Evolutionary conservation across 1,140 invertebrate genomes (phyloP).

Genomic region (Ips nitidus): DNA sequence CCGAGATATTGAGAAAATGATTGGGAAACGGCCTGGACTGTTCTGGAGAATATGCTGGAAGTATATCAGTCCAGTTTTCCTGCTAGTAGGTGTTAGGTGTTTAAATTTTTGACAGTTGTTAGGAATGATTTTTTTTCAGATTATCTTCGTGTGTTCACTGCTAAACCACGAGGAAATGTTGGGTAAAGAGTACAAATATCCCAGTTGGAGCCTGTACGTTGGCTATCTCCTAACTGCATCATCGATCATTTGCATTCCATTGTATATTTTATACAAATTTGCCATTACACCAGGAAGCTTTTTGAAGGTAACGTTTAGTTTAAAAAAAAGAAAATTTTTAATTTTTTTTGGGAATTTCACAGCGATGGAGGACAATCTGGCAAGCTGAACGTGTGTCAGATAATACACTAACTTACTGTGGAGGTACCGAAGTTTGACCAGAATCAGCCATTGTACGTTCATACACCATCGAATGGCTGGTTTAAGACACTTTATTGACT

Average conservation of each 20-base stretch:
- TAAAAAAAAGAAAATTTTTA: background rate
- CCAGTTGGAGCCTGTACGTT: slow-evolving; percentile 83
- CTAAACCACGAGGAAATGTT: slow-evolving; percentile 84
- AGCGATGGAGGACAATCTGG: slow-evolving; percentile 53
- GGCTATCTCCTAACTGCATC: slow-evolving; percentile 91
- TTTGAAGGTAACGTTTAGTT: slow-evolving; percentile 59
- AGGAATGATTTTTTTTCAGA: slow-evolving; percentile 60
- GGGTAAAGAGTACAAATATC: slow-evolving; percentile 87
- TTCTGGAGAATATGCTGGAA: slow-evolving; percentile 95
- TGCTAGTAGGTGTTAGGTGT: slow-evolving; percentile 67
- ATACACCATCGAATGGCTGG: slow-evolving; percentile 52
- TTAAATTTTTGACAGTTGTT: too few relatives aligned
- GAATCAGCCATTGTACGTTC: slow-evolving; percentile 41
- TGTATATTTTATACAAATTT: slow-evolving; percentile 83
- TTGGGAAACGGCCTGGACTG: slow-evolving; percentile 81
- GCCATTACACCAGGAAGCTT: slow-evolving; percentile 72
- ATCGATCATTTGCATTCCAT: slow-evolving; percentile 89
- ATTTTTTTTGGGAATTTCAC: too few relatives aligned
- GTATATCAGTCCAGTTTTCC: slow-evolving; percentile 84
- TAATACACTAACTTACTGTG: slow-evolving; percentile 49
- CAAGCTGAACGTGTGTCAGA: slow-evolving; percentile 49
- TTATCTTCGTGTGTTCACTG: slow-evolving; percentile 90
- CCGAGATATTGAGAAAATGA: slow-evolving; percentile 87
- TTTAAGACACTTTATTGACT: slow-evolving; percentile 45
- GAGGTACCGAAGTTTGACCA: slow-evolving; percentile 54